Percentiles rank a stretch among this genome's conserved stretches.
Evolutionary conservation across 2,113 vertebrate species (phyloP).

Genomic region (Menidia beryllina): DNA sequence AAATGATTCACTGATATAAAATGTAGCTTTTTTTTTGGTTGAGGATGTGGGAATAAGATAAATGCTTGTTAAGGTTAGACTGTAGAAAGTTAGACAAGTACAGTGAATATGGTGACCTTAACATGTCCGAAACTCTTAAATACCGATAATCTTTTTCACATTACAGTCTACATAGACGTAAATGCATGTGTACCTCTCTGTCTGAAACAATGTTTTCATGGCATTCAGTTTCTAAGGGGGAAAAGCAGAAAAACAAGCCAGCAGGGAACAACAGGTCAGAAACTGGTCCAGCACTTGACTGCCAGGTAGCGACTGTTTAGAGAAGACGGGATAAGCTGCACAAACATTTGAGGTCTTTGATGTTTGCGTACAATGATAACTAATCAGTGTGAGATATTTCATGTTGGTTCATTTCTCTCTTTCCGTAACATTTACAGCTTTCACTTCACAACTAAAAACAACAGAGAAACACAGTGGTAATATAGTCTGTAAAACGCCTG

Average conservation of each 20-base stretch:
- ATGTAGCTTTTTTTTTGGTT: background rate
- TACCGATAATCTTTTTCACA: conserved; percentile 40
- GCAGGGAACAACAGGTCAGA: conserved; percentile 64
- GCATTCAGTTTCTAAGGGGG: conserved; percentile 37
- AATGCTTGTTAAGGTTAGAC: background rate
- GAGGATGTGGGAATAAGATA: background rate
- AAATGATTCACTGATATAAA: background rate
- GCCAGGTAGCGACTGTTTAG: conserved; percentile 8
- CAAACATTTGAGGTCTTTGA: background rate
- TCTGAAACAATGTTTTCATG: conserved; percentile 50
- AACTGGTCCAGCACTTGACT: conserved; percentile 10
- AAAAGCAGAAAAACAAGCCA: conserved; percentile 37
- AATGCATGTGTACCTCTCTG: conserved; percentile 57
- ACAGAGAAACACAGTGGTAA: background rate
- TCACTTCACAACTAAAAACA: background rate
- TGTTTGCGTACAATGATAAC: background rate
- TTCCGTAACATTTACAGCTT: background rate
- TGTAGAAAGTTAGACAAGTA: background rate
- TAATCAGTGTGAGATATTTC: background rate
- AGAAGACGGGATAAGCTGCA: background rate
- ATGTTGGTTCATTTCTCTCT: background rate
- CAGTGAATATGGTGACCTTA: background rate
- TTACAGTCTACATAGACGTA: conserved; percentile 32
- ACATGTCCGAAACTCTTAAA: background rate
- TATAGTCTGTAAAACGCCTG: background rate